These are phyloP conservation scores for Hylaeus volcanicus DNA, from an alignment of 1,140 invertebrate genomes.

Conservation along the genomic window DNA sequence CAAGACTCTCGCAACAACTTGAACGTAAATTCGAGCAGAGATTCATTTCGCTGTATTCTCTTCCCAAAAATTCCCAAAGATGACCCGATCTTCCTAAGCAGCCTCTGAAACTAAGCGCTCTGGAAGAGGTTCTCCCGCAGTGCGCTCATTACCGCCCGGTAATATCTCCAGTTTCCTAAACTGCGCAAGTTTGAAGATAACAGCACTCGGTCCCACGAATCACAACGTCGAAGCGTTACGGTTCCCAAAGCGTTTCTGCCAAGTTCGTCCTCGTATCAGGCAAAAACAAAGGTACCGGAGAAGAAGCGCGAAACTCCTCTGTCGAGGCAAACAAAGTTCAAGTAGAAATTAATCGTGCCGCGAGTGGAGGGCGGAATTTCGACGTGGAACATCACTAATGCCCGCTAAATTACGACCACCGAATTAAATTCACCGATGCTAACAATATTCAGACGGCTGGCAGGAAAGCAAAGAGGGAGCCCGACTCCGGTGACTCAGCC, in stretches of 20 bases:
- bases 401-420: slow-evolving; percentile 34
- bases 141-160: neutral
- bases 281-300: no score
- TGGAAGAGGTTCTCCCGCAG: neutral
- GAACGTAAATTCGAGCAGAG: no score
- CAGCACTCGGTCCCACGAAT: neutral
- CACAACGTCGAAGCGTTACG: neutral
- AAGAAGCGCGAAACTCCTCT: neutral
- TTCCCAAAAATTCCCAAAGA: no score
- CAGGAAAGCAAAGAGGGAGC: neutral
- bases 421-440: slow-evolving; percentile 47
- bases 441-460: slow-evolving; percentile 51
- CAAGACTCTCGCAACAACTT: no score
- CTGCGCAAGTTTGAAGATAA: neutral
- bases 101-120: neutral
- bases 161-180: no score
- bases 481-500: slow-evolving; percentile 41
- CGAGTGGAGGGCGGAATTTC: slow-evolving; percentile 12
- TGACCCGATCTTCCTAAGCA: no score
- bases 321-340: slow-evolving; percentile 16
- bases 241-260: neutral
- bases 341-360: slow-evolving; percentile 32
- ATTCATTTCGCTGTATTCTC: no score
- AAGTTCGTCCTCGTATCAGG: neutral
- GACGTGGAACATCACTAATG: slow-evolving; percentile 29